Percentiles rank a stretch among this genome's conserved stretches.
Evolutionary conservation across 2,113 vertebrate genomes (phyloP).

Genomic region (Junco hyemalis): DNA sequence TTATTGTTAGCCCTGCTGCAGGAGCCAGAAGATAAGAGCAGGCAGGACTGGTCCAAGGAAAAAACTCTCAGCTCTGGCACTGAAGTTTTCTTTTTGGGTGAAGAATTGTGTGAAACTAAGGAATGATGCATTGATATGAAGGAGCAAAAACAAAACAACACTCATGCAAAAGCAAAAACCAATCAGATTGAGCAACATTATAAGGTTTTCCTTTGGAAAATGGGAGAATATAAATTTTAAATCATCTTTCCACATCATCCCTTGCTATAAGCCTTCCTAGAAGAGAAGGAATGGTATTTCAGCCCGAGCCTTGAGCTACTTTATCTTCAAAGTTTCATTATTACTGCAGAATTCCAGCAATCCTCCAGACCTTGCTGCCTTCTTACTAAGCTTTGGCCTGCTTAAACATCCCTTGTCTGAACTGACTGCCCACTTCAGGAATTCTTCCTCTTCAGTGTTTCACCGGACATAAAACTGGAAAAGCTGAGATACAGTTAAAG

Average conservation of each 20-base stretch:
- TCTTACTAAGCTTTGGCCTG: background rate
- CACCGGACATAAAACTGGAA: background rate
- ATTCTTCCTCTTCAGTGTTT: background rate
- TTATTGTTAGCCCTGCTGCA: background rate
- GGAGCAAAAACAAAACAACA: background rate
- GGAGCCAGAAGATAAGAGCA: slow-evolving; percentile 18
- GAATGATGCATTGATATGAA: background rate
- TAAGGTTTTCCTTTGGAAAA: background rate
- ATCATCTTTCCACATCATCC: background rate
- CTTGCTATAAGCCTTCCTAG: background rate
- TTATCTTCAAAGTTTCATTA: background rate
- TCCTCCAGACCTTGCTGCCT: background rate
- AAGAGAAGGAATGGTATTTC: background rate
- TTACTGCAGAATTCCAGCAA: background rate
- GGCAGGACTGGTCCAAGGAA: background rate
- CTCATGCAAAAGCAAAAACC: background rate
- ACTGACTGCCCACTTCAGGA: background rate
- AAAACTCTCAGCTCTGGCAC: background rate
- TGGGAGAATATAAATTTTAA: background rate
- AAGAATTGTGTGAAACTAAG: background rate
- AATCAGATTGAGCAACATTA: background rate
- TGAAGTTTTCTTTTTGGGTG: background rate
- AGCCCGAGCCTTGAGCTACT: background rate
- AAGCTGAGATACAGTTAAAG: background rate
- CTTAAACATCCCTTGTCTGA: background rate